These are phyloP conservation scores for Drosophila ustulata DNA, from an alignment of 2,888 invertebrate genomes.

Conservation along the genomic window DNA sequence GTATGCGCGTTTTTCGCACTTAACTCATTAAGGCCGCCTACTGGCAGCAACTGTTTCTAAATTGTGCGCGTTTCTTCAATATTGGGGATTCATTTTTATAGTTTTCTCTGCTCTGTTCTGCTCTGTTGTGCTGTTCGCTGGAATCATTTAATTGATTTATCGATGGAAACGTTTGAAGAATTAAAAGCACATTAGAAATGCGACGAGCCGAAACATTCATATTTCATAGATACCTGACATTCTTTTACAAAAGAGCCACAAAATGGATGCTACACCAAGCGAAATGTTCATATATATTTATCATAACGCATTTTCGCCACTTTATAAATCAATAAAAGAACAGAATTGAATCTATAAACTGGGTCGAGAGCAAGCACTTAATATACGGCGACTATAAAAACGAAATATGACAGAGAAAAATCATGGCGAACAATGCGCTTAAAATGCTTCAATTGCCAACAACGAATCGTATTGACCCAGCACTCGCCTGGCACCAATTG, in stretches of 20 bases:
- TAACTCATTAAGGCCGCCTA: constrained; percentile 64
- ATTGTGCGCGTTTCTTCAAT: constrained; percentile 44
- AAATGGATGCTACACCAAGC: constrained; percentile 8
- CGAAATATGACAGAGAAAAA: constrained; percentile 20
- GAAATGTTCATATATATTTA: constrained; percentile 11
- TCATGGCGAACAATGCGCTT: constrained; percentile 37
- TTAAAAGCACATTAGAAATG: constrained; percentile 52
- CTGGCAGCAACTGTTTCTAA: constrained; percentile 44
- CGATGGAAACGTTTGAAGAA: constrained; percentile 47
- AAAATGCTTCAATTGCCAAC: constrained; percentile 41
- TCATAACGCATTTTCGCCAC: constrained; percentile 32
- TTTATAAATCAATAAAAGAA: constrained; percentile 38
- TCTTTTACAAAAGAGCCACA: constrained; percentile 14
- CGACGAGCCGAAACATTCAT: constrained; percentile 4
- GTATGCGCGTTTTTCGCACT: constrained; percentile 74
- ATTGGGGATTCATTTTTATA: constrained; percentile 23
- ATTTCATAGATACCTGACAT: constrained; percentile 18
- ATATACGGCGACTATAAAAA: constrained; percentile 20
- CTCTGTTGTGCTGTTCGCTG: constrained; percentile 26
- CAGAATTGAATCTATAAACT: constrained; percentile 17
- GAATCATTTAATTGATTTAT: constrained; percentile 64
- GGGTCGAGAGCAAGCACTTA: constrained; percentile 36
- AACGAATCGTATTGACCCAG: constrained; percentile 50
- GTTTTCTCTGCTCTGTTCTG: constrained; percentile 23
- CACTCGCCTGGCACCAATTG: constrained; percentile 43